A percentile compares a stretch with the other conserved stretches of the same genome.
phyloP scores from a whole-genome alignment of 1,140 invertebrate genomes.

The Euglossa dilemma region DNA sequence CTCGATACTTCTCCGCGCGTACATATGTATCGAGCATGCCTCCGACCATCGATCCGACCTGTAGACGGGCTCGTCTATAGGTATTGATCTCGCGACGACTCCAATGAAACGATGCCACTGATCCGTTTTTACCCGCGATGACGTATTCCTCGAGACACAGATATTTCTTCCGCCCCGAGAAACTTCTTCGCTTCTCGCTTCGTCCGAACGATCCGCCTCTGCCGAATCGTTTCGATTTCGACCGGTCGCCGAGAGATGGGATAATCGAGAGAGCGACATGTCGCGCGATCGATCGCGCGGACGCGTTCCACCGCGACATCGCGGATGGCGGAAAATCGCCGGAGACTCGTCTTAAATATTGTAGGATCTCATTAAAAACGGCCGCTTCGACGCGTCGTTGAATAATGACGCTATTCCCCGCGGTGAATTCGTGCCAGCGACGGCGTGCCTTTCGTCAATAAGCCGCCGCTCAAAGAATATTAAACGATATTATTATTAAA shows the following conservation, averaged over 20 bases:
- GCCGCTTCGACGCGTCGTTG: slow-evolving; percentile 47
- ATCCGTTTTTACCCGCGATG: slow-evolving; percentile 40
- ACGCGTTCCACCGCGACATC: slow-evolving; percentile 27
- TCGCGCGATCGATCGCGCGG: slow-evolving; percentile 13
- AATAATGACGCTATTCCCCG: slow-evolving; percentile 55
- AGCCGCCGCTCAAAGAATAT: slow-evolving; percentile 38
- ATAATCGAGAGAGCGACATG: not conserved
- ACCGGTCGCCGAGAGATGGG: not conserved
- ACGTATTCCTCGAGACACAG: slow-evolving; percentile 5
- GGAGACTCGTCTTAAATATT: slow-evolving; percentile 53
- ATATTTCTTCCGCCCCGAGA: not conserved
- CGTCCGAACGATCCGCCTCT: no score
- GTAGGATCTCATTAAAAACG: slow-evolving; percentile 54
- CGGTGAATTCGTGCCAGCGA: slow-evolving; percentile 38
- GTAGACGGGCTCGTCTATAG: slow-evolving; percentile 41
- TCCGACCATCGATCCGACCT: slow-evolving; percentile 47
- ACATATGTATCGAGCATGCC: slow-evolving; percentile 14
- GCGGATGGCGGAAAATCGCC: slow-evolving; percentile 46
- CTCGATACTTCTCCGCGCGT: slow-evolving; percentile 27
- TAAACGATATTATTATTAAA: slow-evolving; percentile 52
- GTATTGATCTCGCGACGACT: slow-evolving; percentile 40
- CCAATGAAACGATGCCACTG: slow-evolving; percentile 40
- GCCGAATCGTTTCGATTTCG: not conserved
- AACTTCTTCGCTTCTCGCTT: no score
- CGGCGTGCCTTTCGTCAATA: slow-evolving; percentile 44